Conservation (phyloP, 2,113 vertebrate genomes). For the Carettochelys insculpta region DNA sequence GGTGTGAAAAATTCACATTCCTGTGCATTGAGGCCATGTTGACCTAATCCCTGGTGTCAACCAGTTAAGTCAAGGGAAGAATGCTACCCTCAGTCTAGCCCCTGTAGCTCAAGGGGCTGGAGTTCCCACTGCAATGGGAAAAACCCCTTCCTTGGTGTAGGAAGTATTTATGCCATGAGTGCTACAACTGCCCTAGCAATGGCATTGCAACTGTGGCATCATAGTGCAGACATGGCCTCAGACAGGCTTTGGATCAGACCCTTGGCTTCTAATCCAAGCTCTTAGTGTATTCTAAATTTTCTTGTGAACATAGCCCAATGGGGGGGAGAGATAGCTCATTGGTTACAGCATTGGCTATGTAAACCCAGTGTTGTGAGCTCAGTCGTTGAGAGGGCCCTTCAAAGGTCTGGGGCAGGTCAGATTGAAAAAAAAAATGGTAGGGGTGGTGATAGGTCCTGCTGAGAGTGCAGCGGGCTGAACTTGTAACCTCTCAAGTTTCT, state of each 20-base stretch:
- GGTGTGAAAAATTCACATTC: neutral
- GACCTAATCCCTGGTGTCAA: neutral
- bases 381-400: too few relatives aligned
- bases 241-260: constrained; percentile 58
- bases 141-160: neutral
- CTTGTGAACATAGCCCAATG: accelerated
- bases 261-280: constrained; percentile 29
- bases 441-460: too few relatives aligned
- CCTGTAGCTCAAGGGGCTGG: neutral
- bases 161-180: neutral
- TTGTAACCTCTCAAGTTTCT: too few relatives aligned
- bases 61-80: neutral
- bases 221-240: neutral
- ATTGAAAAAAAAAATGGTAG: too few relatives aligned
- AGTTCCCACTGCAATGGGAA: neutral
- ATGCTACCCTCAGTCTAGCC: neutral
- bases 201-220: neutral
- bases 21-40: neutral
- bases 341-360: too few relatives aligned
- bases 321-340: too few relatives aligned
- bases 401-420: too few relatives aligned
- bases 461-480: too few relatives aligned
- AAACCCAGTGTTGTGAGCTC: too few relatives aligned
- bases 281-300: neutral
- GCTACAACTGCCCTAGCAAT: neutral